These are phyloP conservation scores for Leucozona laternaria DNA, from an alignment of 2,888 invertebrate species.

Conservation along the genomic window DNA sequence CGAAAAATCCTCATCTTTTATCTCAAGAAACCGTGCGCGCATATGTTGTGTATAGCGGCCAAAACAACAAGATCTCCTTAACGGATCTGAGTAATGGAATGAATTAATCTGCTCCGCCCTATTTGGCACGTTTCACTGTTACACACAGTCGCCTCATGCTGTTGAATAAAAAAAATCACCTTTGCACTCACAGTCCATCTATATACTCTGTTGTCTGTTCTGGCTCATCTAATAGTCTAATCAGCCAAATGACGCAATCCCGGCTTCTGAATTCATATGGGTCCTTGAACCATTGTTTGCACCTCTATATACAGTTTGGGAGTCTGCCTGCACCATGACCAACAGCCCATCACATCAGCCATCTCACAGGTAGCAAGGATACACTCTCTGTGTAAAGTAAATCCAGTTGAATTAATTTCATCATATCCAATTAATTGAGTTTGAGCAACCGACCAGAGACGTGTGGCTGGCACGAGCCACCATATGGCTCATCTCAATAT, in stretches of 20 bases:
- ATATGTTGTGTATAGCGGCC: conserved; percentile 52
- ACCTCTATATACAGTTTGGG: conserved; percentile 19
- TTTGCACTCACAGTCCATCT: neutral
- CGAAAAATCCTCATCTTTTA: conserved; percentile 19
- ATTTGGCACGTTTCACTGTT: conserved; percentile 73
- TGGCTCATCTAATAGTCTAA: conserved; percentile 56
- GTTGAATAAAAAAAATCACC: conserved; percentile 42
- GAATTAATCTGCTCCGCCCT: conserved; percentile 71
- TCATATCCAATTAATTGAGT: conserved; percentile 74
- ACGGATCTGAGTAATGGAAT: conserved; percentile 66
- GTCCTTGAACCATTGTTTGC: conserved; percentile 56
- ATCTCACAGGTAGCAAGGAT: conserved; percentile 66
- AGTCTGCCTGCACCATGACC: conserved; percentile 29
- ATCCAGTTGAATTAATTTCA: conserved; percentile 64
- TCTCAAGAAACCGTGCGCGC: conserved; percentile 35
- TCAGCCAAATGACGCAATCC: conserved; percentile 71
- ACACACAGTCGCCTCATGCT: conserved; percentile 13
- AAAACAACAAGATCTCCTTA: conserved; percentile 68
- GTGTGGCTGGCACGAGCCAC: conserved; percentile 73
- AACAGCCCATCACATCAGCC: neutral
- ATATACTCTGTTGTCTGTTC: conserved; percentile 1
- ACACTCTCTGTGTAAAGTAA: conserved; percentile 31
- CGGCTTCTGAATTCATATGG: conserved; percentile 57
- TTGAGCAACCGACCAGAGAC: conserved; percentile 20
- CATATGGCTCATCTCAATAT: conserved; percentile 60